Evolutionary conservation across 2,113 vertebrate species (phyloP).

Genomic region (Alaudala cheleensis): DNA sequence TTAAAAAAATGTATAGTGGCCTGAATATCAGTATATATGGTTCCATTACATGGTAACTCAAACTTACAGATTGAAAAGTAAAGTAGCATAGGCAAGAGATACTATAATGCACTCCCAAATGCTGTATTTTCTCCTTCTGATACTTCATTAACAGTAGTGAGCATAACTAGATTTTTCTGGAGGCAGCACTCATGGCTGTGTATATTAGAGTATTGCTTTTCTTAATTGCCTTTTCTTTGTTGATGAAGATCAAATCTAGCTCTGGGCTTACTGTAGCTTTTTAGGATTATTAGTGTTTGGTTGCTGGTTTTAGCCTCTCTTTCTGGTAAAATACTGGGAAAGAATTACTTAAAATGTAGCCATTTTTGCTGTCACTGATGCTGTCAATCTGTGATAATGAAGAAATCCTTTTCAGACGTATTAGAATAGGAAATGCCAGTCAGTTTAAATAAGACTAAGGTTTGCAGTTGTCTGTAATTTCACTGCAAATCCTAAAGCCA

Average conservation of each 20-base stretch:
- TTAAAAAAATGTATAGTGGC: background rate
- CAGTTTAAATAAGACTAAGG: background rate
- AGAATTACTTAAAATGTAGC: background rate
- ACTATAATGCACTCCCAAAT: background rate
- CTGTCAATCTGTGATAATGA: background rate
- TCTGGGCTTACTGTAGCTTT: background rate
- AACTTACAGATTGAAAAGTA: background rate
- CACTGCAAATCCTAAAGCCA: background rate
- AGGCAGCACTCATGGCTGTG: background rate
- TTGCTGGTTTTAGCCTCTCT: background rate
- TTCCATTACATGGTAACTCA: background rate
- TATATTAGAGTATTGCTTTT: background rate
- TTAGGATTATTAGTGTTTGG: background rate
- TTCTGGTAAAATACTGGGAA: background rate
- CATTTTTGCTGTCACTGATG: background rate
- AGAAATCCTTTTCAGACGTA: background rate
- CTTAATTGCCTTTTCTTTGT: slow-evolving; percentile 6
- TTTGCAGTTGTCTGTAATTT: background rate
- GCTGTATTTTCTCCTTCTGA: background rate
- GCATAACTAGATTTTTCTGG: slow-evolving; percentile 4
- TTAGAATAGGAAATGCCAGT: background rate
- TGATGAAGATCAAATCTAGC: slow-evolving; percentile 18
- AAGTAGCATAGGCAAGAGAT: background rate
- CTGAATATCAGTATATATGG: background rate
- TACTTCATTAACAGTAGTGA: background rate